Evolutionary conservation across 2,797 vertebrate genomes (phyloP).

Genomic region (Cynodonichthys magdalenae): DNA sequence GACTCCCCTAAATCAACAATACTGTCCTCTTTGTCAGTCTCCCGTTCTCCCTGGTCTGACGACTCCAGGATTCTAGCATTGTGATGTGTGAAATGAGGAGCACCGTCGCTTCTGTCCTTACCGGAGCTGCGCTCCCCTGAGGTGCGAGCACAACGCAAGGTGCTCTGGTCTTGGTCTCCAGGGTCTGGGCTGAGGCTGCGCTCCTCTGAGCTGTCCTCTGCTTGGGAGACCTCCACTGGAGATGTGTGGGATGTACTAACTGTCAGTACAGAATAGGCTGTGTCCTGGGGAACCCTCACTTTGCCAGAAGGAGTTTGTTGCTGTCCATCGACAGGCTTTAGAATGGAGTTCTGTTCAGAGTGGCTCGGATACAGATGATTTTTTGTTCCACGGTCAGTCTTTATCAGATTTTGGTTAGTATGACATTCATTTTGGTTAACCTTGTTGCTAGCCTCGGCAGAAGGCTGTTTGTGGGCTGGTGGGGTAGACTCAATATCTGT

Average conservation of each 20-base stretch:
- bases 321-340: constrained; percentile 53
- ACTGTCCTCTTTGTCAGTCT: constrained; percentile 68
- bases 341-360: constrained; percentile 40
- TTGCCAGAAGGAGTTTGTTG: constrained; percentile 56
- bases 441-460: constrained; percentile 52
- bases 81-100: constrained; percentile 29
- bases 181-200: constrained; percentile 70
- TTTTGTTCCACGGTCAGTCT: constrained; percentile 67
- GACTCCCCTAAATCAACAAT: constrained; percentile 78
- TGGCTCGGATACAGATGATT: constrained; percentile 54
- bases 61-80: constrained; percentile 83
- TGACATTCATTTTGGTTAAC: constrained; percentile 75
- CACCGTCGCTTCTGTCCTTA: constrained; percentile 62
- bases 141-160: constrained; percentile 82
- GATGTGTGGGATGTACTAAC: constrained; percentile 39
- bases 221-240: constrained; percentile 46
- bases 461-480: constrained; percentile 54
- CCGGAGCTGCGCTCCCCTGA: constrained; percentile 80
- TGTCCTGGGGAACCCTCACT: constrained; percentile 52
- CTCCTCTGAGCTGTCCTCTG: constrained; percentile 75
- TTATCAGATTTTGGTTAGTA: constrained; percentile 66
- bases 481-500: constrained; percentile 77
- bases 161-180: constrained; percentile 80
- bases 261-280: constrained; percentile 28
- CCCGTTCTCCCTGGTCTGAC: constrained; percentile 65